Evolutionary conservation across 2,797 vertebrate genomes (phyloP).

Genomic region (Leptoclinus maculatus): DNA sequence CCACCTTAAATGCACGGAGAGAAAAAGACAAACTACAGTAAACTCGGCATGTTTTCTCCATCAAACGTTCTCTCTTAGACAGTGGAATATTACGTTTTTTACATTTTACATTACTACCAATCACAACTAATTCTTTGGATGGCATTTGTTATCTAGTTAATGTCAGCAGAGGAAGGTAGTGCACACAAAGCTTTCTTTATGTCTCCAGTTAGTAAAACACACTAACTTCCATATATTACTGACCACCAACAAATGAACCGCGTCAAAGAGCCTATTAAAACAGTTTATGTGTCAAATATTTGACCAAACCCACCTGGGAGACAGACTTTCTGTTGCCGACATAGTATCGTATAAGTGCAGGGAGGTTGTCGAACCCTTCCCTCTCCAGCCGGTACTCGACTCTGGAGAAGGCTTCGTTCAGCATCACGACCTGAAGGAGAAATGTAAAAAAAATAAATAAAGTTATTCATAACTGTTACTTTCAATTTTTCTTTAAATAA

Average conservation of each 20-base stretch:
- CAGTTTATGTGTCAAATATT: not conserved
- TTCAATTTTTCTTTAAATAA: not conserved
- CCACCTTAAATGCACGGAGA: conserved; percentile 68
- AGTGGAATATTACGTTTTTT: not conserved
- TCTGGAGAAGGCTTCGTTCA: conserved; percentile 93
- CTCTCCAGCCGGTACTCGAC: conserved; percentile 93
- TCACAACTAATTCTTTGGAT: not conserved
- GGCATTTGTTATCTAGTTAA: not conserved
- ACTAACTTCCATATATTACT: not conserved
- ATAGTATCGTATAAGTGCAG: conserved; percentile 92
- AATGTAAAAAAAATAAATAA: not conserved
- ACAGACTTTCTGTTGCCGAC: conserved; percentile 94
- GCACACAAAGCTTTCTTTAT: not conserved
- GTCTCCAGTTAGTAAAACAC: not conserved
- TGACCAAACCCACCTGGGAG: conserved; percentile 83
- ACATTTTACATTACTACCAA: not conserved
- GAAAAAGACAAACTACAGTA: not conserved
- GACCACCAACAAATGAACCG: not conserved
- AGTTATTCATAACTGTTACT: not conserved
- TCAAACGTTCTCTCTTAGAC: not conserved
- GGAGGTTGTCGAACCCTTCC: conserved; percentile 94
- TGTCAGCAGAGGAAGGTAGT: not conserved
- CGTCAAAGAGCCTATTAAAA: not conserved
- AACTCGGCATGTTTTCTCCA: not conserved
- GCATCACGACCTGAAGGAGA: conserved; percentile 79